Conservation (phyloP, 2,888 invertebrate genomes). For the Lasioglossum lativentre region DNA sequence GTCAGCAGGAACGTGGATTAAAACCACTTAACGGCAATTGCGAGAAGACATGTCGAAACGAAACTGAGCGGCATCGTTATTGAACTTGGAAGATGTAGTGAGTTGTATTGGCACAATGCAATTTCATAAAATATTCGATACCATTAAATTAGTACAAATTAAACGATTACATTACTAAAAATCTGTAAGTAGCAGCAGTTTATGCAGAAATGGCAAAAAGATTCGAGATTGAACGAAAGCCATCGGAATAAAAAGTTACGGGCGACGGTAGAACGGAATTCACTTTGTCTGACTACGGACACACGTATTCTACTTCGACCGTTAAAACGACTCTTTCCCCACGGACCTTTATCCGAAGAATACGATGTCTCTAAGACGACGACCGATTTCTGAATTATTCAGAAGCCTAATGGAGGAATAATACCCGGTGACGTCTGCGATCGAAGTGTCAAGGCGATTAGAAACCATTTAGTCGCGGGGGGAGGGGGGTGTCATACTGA, state of each 20-base stretch:
- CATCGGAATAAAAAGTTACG: background rate
- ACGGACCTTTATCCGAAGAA: background rate
- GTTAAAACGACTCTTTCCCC: conserved; percentile 4
- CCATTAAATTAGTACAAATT: background rate
- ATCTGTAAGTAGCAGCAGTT: background rate
- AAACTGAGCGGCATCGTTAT: background rate
- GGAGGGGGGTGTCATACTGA: background rate
- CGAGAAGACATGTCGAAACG: background rate
- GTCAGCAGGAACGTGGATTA: conserved; percentile 22
- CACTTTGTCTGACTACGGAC: conserved; percentile 23
- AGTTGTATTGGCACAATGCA: background rate
- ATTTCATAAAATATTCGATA: background rate
- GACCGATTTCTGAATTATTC: conserved; percentile 68
- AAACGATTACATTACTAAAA: background rate
- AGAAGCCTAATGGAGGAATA: conserved; percentile 68
- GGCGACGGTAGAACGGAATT: background rate
- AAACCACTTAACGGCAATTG: conserved; percentile 34
- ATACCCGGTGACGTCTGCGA: conserved; percentile 52
- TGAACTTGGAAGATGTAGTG: background rate
- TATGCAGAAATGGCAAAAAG: background rate
- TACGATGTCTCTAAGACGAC: conserved; percentile 56
- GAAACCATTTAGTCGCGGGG: conserved; percentile 63
- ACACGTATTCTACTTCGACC: conserved; percentile 25
- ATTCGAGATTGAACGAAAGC: background rate
- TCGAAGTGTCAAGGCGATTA: conserved; percentile 60